These are phyloP conservation scores for Tridacna gigas DNA, from an alignment of 2,888 invertebrate genomes.

Conservation along the genomic window DNA sequence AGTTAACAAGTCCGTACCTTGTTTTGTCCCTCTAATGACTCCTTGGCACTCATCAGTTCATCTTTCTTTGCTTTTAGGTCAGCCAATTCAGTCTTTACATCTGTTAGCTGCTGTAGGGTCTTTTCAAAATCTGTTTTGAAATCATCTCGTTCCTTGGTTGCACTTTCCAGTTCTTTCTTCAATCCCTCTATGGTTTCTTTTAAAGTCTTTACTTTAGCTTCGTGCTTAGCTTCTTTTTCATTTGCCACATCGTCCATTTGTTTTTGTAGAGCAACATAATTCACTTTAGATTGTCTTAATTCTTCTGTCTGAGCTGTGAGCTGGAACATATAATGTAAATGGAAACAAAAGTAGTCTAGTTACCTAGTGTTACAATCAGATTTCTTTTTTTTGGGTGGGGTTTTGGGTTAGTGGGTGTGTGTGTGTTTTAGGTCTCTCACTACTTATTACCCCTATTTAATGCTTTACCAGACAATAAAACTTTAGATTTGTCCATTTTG, in stretches of 20 bases:
- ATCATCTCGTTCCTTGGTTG: slow-evolving; percentile 47
- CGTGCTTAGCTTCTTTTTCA: slow-evolving; percentile 43
- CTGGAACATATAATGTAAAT: slow-evolving; percentile 26
- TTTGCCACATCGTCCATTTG: slow-evolving; percentile 50
- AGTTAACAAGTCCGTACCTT: slow-evolving; percentile 63
- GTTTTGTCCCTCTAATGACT: slow-evolving; percentile 61
- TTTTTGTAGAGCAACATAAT: slow-evolving; percentile 51
- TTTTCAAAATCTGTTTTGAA: slow-evolving; percentile 72
- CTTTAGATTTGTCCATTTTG: too few species aligned
- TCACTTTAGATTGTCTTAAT: slow-evolving; percentile 32
- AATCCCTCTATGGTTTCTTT: slow-evolving; percentile 31
- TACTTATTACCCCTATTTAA: too few species aligned
- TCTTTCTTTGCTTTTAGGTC: slow-evolving; percentile 72
- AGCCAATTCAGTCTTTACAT: slow-evolving; percentile 65
- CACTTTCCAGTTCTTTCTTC: slow-evolving; percentile 67
- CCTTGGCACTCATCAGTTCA: slow-evolving; percentile 62
- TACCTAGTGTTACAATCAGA: too few species aligned
- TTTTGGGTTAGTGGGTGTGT: too few species aligned
- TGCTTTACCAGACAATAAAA: too few species aligned
- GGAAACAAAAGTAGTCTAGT: too few species aligned
- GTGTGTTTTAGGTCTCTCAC: too few species aligned
- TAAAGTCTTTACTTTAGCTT: slow-evolving; percentile 37
- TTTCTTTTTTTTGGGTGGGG: too few species aligned
- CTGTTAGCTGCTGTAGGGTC: slow-evolving; percentile 70
- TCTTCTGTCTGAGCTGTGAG: slow-evolving; percentile 53